phyloP scores from a whole-genome alignment of 2,797 vertebrate genomes.

The Thunnus albacares region DNA sequence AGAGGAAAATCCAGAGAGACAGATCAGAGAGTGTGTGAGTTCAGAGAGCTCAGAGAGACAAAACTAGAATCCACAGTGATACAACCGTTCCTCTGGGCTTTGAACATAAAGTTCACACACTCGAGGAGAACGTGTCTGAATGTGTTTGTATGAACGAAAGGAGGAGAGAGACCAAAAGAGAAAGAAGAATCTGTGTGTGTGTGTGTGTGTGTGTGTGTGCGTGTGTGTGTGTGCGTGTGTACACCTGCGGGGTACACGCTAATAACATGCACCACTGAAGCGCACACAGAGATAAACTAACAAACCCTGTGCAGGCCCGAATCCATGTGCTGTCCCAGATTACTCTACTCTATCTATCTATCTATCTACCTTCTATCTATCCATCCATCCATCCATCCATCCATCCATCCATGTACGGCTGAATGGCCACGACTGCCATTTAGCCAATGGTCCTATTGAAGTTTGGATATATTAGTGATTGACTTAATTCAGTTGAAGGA shows the following conservation, averaged over 20 bases:
- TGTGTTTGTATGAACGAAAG: slow-evolving; percentile 51
- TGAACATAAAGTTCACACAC: slow-evolving; percentile 72
- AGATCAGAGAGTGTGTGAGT: slow-evolving; percentile 66
- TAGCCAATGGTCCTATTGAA: not conserved
- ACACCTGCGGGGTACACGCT: slow-evolving; percentile 28
- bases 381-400: not conserved
- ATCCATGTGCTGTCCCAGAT: slow-evolving; percentile 69
- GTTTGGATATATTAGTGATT: not conserved
- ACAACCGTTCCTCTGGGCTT: slow-evolving; percentile 64
- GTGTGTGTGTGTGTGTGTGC: not conserved
- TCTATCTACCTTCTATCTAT: not conserved
- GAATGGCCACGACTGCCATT: not conserved
- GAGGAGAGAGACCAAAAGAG: slow-evolving; percentile 20
- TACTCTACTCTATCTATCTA: slow-evolving; percentile 11
- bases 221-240: not conserved
- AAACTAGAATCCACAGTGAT: slow-evolving; percentile 64
- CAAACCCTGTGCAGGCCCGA: slow-evolving; percentile 50
- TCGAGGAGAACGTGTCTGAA: slow-evolving; percentile 57
- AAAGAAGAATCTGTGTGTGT: slow-evolving; percentile 4
- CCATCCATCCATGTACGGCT: not conserved
- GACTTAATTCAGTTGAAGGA: not conserved
- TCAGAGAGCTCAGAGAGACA: slow-evolving; percentile 68
- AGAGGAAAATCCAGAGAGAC: slow-evolving; percentile 63
- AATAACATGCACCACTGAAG: slow-evolving; percentile 33
- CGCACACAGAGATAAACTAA: slow-evolving; percentile 40